Percentiles rank a stretch among this genome's conserved stretches.
These are phyloP conservation scores for Formica selysi DNA, from an alignment of 1,140 invertebrate species.

Conservation along the genomic window DNA sequence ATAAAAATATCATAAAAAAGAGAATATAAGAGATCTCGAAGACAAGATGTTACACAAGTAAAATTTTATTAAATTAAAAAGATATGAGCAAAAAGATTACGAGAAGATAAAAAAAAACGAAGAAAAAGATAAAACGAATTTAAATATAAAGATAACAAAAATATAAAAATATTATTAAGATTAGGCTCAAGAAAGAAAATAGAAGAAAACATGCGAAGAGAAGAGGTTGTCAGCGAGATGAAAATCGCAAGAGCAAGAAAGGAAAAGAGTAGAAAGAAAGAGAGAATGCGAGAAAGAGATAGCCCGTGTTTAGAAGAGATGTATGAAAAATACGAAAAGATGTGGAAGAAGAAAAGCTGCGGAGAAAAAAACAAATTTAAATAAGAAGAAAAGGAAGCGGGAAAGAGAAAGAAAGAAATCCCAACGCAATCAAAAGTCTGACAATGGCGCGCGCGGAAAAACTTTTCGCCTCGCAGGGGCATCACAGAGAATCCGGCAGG, in stretches of 20 bases:
- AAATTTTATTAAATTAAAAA: background rate
- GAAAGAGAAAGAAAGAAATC: constrained; percentile 32
- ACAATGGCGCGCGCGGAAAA: constrained; percentile 48
- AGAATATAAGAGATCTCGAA: background rate
- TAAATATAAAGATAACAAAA: background rate
- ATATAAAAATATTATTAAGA: constrained; percentile 16
- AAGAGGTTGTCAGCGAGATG: background rate
- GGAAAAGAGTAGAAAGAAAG: background rate
- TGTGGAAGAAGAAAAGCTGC: constrained; percentile 1
- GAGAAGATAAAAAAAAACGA: too few relatives aligned
- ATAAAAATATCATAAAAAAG: background rate
- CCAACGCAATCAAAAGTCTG: constrained; percentile 62
- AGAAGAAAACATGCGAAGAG: background rate
- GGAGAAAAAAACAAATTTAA: constrained; percentile 35
- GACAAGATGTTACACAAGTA: background rate
- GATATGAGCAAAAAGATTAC: too few relatives aligned
- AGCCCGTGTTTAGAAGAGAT: constrained; percentile 11
- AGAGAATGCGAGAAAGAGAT: background rate
- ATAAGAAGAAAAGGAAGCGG: constrained; percentile 21
- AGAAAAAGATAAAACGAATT: too few relatives aligned
- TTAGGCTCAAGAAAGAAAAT: constrained; percentile 15
- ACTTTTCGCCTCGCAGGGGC: constrained; percentile 48
- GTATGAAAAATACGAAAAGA: constrained; percentile 30
- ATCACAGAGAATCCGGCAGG: constrained; percentile 22
- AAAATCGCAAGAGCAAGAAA: background rate